phyloP scores from a whole-genome alignment of 2,888 invertebrate species.

The Drosophila pegasa region DNA sequence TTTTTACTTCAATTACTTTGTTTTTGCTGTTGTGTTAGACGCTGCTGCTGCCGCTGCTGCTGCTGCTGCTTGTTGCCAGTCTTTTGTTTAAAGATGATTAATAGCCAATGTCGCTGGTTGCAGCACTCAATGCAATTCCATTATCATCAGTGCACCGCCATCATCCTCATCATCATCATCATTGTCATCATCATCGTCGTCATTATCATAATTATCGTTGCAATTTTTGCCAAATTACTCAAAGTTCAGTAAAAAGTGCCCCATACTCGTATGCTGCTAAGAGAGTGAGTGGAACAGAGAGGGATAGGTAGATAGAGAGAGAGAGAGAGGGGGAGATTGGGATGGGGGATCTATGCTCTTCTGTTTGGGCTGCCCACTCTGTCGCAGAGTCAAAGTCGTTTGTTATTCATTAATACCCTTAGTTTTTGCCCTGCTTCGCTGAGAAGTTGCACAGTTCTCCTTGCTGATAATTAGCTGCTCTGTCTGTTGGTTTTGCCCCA shows the following conservation, averaged over 20 bases:
- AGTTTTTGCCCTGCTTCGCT: conserved; percentile 64
- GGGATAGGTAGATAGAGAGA: neutral
- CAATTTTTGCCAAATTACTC: conserved; percentile 71
- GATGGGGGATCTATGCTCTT: conserved; percentile 23
- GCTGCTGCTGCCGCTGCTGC: conserved; percentile 29
- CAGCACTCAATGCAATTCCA: conserved; percentile 76
- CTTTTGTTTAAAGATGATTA: conserved; percentile 83
- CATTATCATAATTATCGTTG: conserved; percentile 29
- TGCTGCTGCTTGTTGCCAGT: conserved; percentile 56
- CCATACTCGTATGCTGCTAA: conserved; percentile 20
- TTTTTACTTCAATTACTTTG: conserved; percentile 35
- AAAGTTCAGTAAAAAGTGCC: conserved; percentile 61
- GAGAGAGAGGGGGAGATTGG: neutral
- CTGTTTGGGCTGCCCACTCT: conserved; percentile 51
- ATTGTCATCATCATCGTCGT: conserved; percentile 14
- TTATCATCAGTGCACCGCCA: conserved; percentile 64
- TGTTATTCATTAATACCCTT: conserved; percentile 81
- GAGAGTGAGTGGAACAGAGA: neutral
- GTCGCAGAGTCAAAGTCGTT: conserved; percentile 75
- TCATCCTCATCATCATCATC: conserved; percentile 31
- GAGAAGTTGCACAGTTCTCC: conserved; percentile 61
- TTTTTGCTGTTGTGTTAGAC: conserved; percentile 26
- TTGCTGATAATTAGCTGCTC: conserved; percentile 78
- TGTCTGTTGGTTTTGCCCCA: conserved; percentile 76
- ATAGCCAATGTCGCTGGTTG: conserved; percentile 79